A percentile compares a stretch with the other conserved stretches of the same genome.
Evolutionary conservation across 1,140 invertebrate species (phyloP).

Genomic region (Holcopasites calliopsidis): DNA sequence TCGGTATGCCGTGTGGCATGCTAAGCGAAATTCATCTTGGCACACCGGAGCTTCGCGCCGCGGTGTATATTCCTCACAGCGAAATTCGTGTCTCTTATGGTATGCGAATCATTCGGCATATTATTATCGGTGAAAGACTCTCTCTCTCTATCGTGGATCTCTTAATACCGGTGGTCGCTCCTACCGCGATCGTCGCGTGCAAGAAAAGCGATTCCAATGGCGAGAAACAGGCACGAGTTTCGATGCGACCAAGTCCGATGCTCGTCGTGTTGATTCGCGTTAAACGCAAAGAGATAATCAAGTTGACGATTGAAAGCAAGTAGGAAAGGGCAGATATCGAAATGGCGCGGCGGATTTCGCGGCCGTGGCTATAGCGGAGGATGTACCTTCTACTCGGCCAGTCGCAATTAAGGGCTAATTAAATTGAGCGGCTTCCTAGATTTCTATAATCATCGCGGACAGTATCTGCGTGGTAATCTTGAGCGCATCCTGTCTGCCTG

Average conservation of each 20-base stretch:
- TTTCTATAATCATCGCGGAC: constrained; percentile 78
- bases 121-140: background rate
- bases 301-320: no score
- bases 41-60: background rate
- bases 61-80: no score
- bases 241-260: no score
- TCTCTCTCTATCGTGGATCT: constrained; percentile 23
- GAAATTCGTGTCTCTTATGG: background rate
- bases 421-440: constrained; percentile 77
- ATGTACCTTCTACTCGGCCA: constrained; percentile 39
- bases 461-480: constrained; percentile 78
- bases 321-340: constrained; percentile 14
- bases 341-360: no score
- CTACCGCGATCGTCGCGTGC: background rate
- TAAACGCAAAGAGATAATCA: no score
- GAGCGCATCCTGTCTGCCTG: constrained; percentile 77
- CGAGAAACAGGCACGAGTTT: background rate
- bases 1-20: constrained; percentile 33
- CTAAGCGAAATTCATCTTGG: constrained; percentile 58
- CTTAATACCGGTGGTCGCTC: constrained; percentile 33
- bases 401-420: constrained; percentile 74
- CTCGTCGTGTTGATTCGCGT: no score
- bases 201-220: no score
- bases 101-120: background rate
- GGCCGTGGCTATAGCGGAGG: constrained; percentile 42